Evolutionary conservation across 1,140 invertebrate genomes (phyloP).

Genomic region (Eubasilissa regina): DNA sequence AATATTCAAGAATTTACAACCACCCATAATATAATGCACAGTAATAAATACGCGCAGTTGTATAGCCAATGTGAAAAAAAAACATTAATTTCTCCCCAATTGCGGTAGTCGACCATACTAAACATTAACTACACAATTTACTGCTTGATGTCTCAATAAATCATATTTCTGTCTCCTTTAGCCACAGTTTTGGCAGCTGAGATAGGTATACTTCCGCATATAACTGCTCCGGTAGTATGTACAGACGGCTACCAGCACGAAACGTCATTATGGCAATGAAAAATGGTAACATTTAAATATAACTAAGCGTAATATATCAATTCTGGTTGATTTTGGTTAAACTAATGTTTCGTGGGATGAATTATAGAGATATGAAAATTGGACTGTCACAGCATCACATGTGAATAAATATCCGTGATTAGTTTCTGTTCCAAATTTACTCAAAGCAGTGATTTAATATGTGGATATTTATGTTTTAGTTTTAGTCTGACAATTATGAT

Average conservation of each 20-base stretch:
- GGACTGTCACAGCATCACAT: slow-evolving; percentile 36
- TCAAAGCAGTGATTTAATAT: too few relatives aligned
- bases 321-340: slow-evolving; percentile 51
- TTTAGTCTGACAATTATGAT: too few relatives aligned
- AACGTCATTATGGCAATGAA: slow-evolving; percentile 42
- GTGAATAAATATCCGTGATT: too few relatives aligned
- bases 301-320: slow-evolving; percentile 50
- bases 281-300: slow-evolving; percentile 55
- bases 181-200: slow-evolving; percentile 8
- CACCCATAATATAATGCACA: background rate
- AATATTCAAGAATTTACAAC: too few relatives aligned
- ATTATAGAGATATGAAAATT: slow-evolving; percentile 56
- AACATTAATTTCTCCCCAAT: slow-evolving; percentile 21
- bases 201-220: slow-evolving; percentile 25
- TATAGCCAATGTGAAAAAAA: slow-evolving; percentile 9
- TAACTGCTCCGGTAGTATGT: background rate
- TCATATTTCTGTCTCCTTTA: slow-evolving; percentile 40
- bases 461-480: too few relatives aligned
- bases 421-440: too few relatives aligned
- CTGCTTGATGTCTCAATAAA: slow-evolving; percentile 30
- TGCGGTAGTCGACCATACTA: slow-evolving; percentile 12
- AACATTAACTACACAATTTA: slow-evolving; percentile 36
- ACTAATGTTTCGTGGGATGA: slow-evolving; percentile 56
- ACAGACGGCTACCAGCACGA: slow-evolving; percentile 22
- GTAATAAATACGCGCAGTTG: slow-evolving; percentile 1